phyloP scores from a whole-genome alignment of 2,888 invertebrate species.

The Heliconius cydno region DNA sequence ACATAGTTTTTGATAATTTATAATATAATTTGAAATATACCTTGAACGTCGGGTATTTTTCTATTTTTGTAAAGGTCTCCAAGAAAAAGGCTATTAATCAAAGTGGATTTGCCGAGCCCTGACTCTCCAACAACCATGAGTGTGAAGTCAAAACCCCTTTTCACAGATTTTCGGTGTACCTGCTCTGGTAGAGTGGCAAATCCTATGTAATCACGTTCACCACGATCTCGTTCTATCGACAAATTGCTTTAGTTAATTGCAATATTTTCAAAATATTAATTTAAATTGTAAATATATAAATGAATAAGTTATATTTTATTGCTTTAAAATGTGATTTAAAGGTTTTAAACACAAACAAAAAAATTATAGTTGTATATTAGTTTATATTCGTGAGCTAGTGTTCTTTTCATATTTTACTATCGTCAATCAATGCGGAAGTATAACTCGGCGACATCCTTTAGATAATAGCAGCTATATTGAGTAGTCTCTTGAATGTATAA shows the following conservation, averaged over 20 bases:
- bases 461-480: slow-evolving; percentile 37
- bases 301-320: background rate
- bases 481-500: slow-evolving; percentile 37
- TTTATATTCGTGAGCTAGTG: background rate
- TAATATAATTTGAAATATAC: slow-evolving; percentile 63
- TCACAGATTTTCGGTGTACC: slow-evolving; percentile 97
- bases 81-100: slow-evolving; percentile 96
- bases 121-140: slow-evolving; percentile 98
- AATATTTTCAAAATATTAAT: background rate
- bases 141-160: slow-evolving; percentile 98
- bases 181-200: slow-evolving; percentile 98
- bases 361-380: background rate
- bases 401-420: slow-evolving; percentile 37
- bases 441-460: slow-evolving; percentile 42
- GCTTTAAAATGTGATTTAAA: background rate
- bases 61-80: slow-evolving; percentile 96
- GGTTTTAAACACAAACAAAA: background rate
- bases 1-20: background rate
- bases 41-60: slow-evolving; percentile 87
- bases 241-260: slow-evolving; percentile 23
- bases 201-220: slow-evolving; percentile 93
- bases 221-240: slow-evolving; percentile 78
- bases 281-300: background rate
- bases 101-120: slow-evolving; percentile 96
- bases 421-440: slow-evolving; percentile 41